phyloP scores from a whole-genome alignment of 2,113 vertebrate species.

The Nycticorax nycticorax region DNA sequence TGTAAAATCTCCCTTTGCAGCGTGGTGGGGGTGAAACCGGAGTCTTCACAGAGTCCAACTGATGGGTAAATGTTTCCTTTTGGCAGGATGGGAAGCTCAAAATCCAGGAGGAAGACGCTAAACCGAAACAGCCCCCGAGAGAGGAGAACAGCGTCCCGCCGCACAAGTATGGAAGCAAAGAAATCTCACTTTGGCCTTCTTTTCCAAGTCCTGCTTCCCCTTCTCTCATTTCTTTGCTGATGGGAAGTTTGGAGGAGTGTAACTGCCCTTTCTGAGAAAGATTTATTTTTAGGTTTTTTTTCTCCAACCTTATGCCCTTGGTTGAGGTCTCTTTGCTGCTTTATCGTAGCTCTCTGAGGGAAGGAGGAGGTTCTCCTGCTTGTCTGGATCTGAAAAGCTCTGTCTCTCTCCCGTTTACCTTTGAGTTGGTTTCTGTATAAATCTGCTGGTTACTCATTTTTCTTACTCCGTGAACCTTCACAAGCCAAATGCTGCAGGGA shows the following conservation, averaged over 20 bases:
- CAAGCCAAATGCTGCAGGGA: background rate
- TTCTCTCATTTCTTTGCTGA: background rate
- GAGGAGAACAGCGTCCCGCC: slow-evolving; percentile 55
- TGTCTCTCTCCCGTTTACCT: background rate
- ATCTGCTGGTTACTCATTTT: background rate
- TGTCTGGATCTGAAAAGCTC: background rate
- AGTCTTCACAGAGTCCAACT: background rate
- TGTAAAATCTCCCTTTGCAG: background rate
- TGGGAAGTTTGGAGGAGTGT: too few species aligned
- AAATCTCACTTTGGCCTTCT: background rate
- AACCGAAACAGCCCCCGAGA: slow-evolving; percentile 39
- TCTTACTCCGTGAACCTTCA: background rate
- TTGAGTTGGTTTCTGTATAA: background rate
- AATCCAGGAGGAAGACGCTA: slow-evolving; percentile 71
- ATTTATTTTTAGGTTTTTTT: background rate
- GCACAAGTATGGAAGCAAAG: slow-evolving; percentile 21
- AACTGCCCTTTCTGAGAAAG: background rate
- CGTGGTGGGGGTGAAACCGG: background rate
- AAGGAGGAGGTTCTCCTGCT: background rate
- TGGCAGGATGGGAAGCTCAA: slow-evolving; percentile 70
- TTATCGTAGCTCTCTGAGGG: background rate
- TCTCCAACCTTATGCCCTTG: background rate
- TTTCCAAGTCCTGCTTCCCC: background rate
- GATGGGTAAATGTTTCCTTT: slow-evolving; percentile 16
- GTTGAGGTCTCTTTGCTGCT: background rate